Evolutionary conservation across 2,797 vertebrate genomes (phyloP).

Genomic region (Numenius phaeopus): DNA sequence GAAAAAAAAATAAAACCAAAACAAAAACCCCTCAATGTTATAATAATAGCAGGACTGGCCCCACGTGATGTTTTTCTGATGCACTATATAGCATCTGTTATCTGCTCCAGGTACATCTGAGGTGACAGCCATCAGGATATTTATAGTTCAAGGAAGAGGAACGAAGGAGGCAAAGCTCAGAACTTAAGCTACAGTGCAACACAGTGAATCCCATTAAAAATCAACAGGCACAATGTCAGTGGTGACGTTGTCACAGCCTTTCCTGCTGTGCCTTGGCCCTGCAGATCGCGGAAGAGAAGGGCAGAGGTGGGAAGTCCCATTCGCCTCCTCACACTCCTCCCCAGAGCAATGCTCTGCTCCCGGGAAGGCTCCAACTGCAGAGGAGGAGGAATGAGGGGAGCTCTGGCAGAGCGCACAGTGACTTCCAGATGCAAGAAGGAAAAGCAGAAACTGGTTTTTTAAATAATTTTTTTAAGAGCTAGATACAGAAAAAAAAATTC

Average conservation of each 20-base stretch:
- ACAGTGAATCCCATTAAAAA: neutral
- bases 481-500: neutral
- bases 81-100: neutral
- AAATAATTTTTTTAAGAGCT: neutral
- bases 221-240: neutral
- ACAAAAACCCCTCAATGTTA: neutral
- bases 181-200: neutral
- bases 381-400: neutral
- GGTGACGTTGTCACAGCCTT: accelerated
- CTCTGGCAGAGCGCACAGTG: neutral
- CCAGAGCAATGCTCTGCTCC: neutral
- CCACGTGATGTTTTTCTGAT: neutral
- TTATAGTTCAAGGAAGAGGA: slow-evolving; percentile 10
- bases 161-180: neutral
- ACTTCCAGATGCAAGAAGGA: neutral
- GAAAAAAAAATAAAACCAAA: neutral
- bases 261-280: neutral
- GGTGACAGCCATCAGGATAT: neutral
- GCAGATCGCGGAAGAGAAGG: neutral
- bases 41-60: neutral
- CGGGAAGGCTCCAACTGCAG: neutral
- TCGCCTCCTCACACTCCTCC: accelerated
- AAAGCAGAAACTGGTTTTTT: neutral
- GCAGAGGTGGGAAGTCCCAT: neutral
- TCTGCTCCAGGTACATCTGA: neutral